Evolutionary conservation across 2,888 invertebrate genomes (phyloP).

Genomic region (Zaprionus bogoriensis): DNA sequence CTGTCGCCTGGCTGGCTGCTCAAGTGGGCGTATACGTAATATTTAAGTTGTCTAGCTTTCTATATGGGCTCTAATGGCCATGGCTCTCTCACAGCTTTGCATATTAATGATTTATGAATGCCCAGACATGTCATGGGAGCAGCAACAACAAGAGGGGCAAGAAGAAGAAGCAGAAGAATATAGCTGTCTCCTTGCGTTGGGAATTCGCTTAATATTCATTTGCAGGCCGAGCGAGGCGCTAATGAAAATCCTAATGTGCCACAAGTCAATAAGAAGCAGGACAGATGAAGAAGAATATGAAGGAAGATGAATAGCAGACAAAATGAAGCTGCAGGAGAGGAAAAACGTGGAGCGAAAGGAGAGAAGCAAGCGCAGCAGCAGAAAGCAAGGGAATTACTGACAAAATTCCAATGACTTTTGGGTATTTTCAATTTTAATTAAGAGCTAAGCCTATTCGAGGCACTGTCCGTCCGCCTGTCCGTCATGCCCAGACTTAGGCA

Average conservation of each 20-base stretch:
- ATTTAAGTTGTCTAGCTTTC: slow-evolving; percentile 41
- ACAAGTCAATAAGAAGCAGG: slow-evolving; percentile 44
- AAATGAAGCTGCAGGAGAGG: too few species aligned
- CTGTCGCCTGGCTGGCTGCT: slow-evolving; percentile 47
- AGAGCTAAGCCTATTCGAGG: slow-evolving; percentile 29
- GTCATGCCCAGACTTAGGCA: background rate
- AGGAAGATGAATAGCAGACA: too few species aligned
- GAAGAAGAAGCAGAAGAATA: slow-evolving; percentile 25
- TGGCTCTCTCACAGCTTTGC: slow-evolving; percentile 36
- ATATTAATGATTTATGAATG: slow-evolving; percentile 72
- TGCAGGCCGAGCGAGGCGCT: slow-evolving; percentile 31
- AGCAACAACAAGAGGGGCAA: slow-evolving; percentile 20
- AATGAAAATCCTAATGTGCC: slow-evolving; percentile 62
- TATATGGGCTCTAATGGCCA: slow-evolving; percentile 26
- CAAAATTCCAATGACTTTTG: slow-evolving; percentile 44
- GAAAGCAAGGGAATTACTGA: slow-evolving; percentile 12
- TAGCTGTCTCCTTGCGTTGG: slow-evolving; percentile 67
- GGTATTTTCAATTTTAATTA: slow-evolving; percentile 71
- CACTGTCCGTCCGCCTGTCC: background rate
- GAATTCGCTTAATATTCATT: slow-evolving; percentile 67
- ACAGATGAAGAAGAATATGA: too few species aligned
- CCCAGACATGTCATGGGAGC: slow-evolving; percentile 38
- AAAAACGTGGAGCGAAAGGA: background rate
- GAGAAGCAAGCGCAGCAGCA: background rate
- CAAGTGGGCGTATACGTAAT: slow-evolving; percentile 69